Evolutionary conservation across 1,140 invertebrate species (phyloP).

Genomic region (Drosophila serrata): DNA sequence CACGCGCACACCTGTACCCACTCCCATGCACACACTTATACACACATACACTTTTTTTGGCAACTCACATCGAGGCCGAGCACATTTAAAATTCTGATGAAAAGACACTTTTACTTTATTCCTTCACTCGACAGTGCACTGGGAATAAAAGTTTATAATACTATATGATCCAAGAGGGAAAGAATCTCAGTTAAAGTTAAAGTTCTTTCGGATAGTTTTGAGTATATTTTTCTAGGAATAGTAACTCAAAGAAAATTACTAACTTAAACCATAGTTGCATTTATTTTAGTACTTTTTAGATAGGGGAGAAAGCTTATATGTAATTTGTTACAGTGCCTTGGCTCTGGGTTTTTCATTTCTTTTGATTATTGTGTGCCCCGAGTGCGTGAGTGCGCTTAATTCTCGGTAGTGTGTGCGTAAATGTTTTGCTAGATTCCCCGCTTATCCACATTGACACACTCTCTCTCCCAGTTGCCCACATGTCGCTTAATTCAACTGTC

Average conservation of each 20-base stretch:
- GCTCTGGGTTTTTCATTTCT: constrained; percentile 26
- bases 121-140: constrained; percentile 26
- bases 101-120: constrained; percentile 78
- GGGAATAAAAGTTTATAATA: not conserved
- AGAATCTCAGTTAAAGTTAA: not conserved
- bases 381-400: constrained; percentile 51
- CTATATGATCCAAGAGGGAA: not conserved
- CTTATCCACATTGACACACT: constrained; percentile 6
- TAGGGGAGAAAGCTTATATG: too few species aligned
- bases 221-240: not conserved
- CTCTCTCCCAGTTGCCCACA: constrained; percentile 44
- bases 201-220: not conserved
- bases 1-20: constrained; percentile 75
- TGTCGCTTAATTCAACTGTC: constrained; percentile 77
- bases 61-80: constrained; percentile 48
- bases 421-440: constrained; percentile 45
- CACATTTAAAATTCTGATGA: constrained; percentile 82
- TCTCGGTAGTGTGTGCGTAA: constrained; percentile 34
- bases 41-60: constrained; percentile 43
- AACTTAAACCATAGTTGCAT: not conserved
- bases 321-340: constrained; percentile 13
- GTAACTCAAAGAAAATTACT: too few species aligned
- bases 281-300: not conserved
- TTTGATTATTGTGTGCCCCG: constrained; percentile 35
- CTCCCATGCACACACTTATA: constrained; percentile 39